Conservation (phyloP, 2,888 invertebrate species). For the Fragum fragum region DNA sequence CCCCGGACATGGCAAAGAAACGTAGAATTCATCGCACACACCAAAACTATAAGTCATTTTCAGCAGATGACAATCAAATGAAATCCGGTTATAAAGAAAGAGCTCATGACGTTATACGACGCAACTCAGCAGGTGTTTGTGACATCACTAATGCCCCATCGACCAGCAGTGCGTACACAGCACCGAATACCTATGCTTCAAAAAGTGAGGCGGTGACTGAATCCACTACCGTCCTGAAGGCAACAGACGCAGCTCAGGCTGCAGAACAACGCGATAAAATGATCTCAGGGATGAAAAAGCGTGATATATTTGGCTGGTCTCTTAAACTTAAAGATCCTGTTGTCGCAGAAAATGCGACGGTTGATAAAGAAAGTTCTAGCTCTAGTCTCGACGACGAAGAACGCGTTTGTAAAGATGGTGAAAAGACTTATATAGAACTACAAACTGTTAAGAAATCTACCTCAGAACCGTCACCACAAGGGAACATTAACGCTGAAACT, state of each 20-base stretch:
- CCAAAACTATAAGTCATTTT: slow-evolving; percentile 24
- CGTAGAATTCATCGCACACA: slow-evolving; percentile 43
- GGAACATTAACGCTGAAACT: not conserved
- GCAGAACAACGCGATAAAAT: slow-evolving; percentile 47
- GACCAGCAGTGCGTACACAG: not conserved
- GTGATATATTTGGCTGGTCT: slow-evolving; percentile 66
- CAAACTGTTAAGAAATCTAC: slow-evolving; percentile 55
- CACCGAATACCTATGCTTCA: not conserved
- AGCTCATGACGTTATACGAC: not conserved
- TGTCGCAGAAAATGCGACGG: slow-evolving; percentile 3
- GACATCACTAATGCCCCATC: not conserved
- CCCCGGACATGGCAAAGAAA: slow-evolving; percentile 58
- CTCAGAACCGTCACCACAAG: not conserved
- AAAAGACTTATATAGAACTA: slow-evolving; percentile 66
- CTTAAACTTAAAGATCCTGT: slow-evolving; percentile 53
- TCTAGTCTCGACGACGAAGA: slow-evolving; percentile 6
- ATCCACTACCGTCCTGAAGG: not conserved
- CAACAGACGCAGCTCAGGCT: not conserved
- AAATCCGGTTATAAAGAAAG: slow-evolving; percentile 19
- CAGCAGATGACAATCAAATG: slow-evolving; percentile 3
- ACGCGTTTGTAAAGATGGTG: slow-evolving; percentile 56
- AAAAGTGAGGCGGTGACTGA: not conserved
- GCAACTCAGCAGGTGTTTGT: not conserved
- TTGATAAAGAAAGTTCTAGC: slow-evolving; percentile 7
- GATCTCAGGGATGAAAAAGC: slow-evolving; percentile 61